These are phyloP conservation scores for Apus apus DNA, from an alignment of 2,113 vertebrate species.

Conservation along the genomic window DNA sequence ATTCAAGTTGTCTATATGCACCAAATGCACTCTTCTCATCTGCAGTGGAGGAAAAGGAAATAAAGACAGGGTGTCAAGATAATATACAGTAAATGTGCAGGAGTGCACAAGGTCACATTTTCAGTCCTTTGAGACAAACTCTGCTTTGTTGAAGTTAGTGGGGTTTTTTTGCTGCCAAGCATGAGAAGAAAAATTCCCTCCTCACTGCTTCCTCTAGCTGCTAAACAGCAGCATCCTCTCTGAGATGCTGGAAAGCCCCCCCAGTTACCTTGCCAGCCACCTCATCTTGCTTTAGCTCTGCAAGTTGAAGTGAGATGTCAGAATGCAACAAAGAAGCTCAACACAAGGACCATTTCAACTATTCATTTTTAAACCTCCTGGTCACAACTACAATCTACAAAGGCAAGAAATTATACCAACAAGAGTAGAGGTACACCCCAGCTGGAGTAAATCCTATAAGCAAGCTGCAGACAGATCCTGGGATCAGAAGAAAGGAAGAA, in stretches of 20 bases:
- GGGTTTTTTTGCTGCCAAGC: neutral
- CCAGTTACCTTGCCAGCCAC: neutral
- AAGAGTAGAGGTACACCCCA: neutral
- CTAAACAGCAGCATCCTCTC: neutral
- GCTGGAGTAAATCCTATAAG: neutral
- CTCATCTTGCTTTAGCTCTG: neutral
- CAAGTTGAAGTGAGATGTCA: neutral
- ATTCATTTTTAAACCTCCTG: neutral
- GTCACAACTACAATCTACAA: neutral
- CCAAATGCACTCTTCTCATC: neutral
- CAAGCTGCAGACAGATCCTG: too few species aligned
- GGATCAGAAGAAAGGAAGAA: too few species aligned
- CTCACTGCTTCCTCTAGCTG: neutral
- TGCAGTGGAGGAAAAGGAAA: neutral
- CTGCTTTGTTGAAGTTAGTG: neutral
- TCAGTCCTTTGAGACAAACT: neutral
- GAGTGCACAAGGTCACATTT: neutral
- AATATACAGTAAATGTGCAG: neutral
- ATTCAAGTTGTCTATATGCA: neutral
- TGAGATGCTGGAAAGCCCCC: neutral
- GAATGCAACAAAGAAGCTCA: accelerated
- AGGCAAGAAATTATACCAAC: neutral
- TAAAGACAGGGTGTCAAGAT: neutral
- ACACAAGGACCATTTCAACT: neutral
- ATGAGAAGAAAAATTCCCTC: neutral